Evolutionary conservation across 2,113 vertebrate species (phyloP), one percentile per base, ranked within the genome.

Genomic region (Lontra canadensis): DNA sequence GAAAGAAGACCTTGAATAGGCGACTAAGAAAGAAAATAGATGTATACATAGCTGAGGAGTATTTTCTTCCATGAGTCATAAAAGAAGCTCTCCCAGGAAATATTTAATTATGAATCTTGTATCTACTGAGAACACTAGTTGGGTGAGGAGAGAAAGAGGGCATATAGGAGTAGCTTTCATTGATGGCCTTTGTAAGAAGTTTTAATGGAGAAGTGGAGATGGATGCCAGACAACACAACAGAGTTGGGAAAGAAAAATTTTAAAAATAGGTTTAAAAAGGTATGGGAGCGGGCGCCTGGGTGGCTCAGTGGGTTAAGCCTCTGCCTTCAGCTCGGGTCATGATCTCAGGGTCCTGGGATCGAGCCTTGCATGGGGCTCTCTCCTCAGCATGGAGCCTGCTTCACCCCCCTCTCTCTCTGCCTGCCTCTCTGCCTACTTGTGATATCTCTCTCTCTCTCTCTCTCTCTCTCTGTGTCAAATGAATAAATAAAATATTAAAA

Each of bases 261-360:
- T 6, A 74, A 20, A 84, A 18, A 7, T 18, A 49, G 20, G 1
- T 61, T 23, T 63, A 36, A 3, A 57, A 17, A 65, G 29, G 6
- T 29, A 3, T 10, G 1, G 6, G 0, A 52, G 6, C 34, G 6
- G 42, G 42, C 42, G 1, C 42, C 42, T 42, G 42, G 42, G 42
- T 42, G 42, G 42, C 42, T 42, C 42, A 42, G 42, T 42, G 42
- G 6, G 42, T 42, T 42, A 42, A 42, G 42, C 42, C 42, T 42
- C 42, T 42, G 42, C 42, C 42, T 42, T 42, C 42, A 6, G 42
- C 42, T 42, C 42, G 6, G 42, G 42, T 42, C 42, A 42, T 42
- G 42, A 42, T 42, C 42, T 42, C 42, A 42, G 42, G 42, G 42
- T 42, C 42, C 42, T 42, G 42, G 42, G 42, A 42, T 42, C 42